Evolutionary conservation across 2,888 invertebrate genomes (phyloP), one percentile per base, ranked within the genome.

Genomic region (Holacanthella duospinosa): DNA sequence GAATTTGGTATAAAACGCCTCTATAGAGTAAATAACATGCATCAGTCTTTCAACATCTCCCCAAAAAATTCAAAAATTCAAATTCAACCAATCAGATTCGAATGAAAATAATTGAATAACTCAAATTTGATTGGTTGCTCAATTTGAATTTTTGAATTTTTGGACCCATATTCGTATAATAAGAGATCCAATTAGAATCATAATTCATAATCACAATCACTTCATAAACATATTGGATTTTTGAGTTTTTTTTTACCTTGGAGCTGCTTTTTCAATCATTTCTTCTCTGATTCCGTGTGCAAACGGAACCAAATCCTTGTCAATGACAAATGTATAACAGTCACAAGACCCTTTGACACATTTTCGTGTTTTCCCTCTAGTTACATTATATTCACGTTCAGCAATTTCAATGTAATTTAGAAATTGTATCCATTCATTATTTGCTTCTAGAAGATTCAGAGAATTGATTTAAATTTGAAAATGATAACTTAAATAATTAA

Each of bases 1-100:
- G 85, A 67, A 96, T 86, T 81, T 95, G 88, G 75, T 94, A 93
- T 67, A 84, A 83, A 0, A 85, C 85, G 1, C 88, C 89, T 72
- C 83, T 85, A 72, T 43, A n/a, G 77, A 74, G 6, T 24, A 53
- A 21, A 53, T 53, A 36, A 36, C n/a, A 36, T 16, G 16, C 36
- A 6, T 16, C 36, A 36, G 36, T 36, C 16, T 16, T 16, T 12
- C 36, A 36, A 36, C 36, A 36, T 6, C 36, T 36, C 36, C 6
- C 36, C 16, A 12, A 12, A 36, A 16, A 6, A n/a, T n/a, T n/a
- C n/a, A n/a, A n/a, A n/a, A n/a, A n/a, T n/a, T n/a, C n/a, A n/a
- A n/a, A n/a, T n/a, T n/a, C n/a, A n/a, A n/a, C n/a, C n/a, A n/a
- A n/a, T n/a, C n/a, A n/a, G n/a, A n/a, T n/a, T n/a, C n/a, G 16